A percentile compares a stretch with the other conserved stretches of the same genome.
Conservation (phyloP, 2,888 invertebrate species). For the Glaucopsyche alexis region DNA sequence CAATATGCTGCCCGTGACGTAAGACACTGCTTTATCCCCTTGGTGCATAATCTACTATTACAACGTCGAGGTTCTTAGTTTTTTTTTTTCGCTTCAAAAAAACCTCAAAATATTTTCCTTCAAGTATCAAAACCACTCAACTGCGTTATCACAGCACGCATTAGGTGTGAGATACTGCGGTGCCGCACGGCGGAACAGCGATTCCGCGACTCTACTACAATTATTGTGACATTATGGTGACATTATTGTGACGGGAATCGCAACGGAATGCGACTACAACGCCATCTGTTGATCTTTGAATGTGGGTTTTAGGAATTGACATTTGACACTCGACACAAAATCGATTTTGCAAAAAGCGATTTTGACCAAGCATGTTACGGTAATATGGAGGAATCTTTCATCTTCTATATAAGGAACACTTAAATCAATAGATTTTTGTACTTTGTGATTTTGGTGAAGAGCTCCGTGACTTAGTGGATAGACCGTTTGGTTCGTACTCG, state of each 20-base stretch:
- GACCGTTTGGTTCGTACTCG: too few relatives aligned
- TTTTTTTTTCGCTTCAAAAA: neutral
- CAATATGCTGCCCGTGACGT: too few relatives aligned
- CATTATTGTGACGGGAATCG: constrained; percentile 62
- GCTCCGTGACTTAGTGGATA: too few relatives aligned
- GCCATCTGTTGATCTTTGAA: constrained; percentile 32
- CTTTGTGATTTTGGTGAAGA: too few relatives aligned
- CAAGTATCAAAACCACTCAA: constrained; percentile 51
- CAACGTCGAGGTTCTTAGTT: too few relatives aligned
- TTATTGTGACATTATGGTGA: constrained; percentile 51
- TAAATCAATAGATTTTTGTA: too few relatives aligned
- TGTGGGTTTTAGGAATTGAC: constrained; percentile 15
- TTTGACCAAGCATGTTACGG: too few relatives aligned
- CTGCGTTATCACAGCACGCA: constrained; percentile 70
- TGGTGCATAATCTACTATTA: too few relatives aligned
- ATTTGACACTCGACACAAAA: constrained; percentile 24
- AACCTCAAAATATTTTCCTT: constrained; percentile 24
- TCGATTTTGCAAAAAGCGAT: neutral
- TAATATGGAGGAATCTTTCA: too few relatives aligned
- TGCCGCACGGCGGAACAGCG: constrained; percentile 64
- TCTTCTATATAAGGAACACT: too few relatives aligned
- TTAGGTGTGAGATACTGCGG: constrained; percentile 73
- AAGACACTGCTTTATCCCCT: too few relatives aligned
- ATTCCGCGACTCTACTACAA: constrained; percentile 51
- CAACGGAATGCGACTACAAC: constrained; percentile 53